phyloP scores from a whole-genome alignment of 2,113 vertebrate species.

The Rhinolophus ferrumequinum region DNA sequence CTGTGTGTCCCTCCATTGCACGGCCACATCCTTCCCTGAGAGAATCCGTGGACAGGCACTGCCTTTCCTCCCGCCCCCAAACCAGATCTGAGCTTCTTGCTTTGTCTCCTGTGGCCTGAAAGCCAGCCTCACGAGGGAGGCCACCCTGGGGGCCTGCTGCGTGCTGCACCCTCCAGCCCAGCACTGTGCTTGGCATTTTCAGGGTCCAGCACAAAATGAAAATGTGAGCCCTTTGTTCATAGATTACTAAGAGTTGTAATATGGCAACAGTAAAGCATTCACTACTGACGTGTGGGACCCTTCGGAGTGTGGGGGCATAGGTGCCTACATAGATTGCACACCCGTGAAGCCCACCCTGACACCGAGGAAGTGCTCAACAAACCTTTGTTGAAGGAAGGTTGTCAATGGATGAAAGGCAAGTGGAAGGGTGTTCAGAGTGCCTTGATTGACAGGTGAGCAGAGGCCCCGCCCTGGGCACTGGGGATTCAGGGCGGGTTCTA shows the following conservation, averaged over 20 bases:
- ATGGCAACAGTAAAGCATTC: background rate
- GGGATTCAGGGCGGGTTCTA: background rate
- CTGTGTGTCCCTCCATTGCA: background rate
- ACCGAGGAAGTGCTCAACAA: background rate
- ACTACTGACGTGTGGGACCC: background rate
- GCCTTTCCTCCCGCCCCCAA: background rate
- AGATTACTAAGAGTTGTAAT: background rate
- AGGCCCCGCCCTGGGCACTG: background rate
- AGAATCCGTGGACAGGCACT: background rate
- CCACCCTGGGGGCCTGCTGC: accelerated
- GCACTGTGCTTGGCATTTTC: background rate
- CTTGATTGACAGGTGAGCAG: background rate
- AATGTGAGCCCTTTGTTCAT: background rate
- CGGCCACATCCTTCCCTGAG: background rate
- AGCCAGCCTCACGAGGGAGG: background rate
- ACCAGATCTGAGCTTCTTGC: background rate
- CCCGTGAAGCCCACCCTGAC: background rate
- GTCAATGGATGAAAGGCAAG: background rate
- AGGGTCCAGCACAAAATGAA: background rate
- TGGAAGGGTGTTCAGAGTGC: background rate
- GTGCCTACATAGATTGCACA: accelerated
- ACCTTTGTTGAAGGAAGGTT: background rate
- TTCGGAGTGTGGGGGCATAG: background rate
- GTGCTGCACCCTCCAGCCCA: background rate
- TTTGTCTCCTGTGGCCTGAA: background rate